These are phyloP conservation scores for Rhingia rostrata DNA, from an alignment of 2,888 invertebrate genomes.

Conservation along the genomic window DNA sequence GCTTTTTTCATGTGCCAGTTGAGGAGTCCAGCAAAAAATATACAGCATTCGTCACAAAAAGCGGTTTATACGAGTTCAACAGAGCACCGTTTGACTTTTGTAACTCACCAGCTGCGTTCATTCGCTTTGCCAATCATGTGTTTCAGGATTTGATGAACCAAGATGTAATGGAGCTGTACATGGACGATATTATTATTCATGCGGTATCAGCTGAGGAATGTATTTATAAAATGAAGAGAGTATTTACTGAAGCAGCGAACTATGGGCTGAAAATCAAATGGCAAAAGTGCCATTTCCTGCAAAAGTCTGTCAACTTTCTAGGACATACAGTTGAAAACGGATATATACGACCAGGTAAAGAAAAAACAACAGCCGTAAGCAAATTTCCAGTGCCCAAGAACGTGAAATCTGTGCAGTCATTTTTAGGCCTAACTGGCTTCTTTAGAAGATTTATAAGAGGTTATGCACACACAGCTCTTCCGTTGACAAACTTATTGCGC, in stretches of 20 bases:
- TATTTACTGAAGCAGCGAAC: slow-evolving; percentile 22
- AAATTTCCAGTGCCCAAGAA: slow-evolving; percentile 36
- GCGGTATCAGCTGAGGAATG: slow-evolving; percentile 21
- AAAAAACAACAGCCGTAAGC: too few species aligned
- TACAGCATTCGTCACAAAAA: too few species aligned
- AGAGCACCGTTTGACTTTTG: too few species aligned
- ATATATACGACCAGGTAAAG: slow-evolving; percentile 57
- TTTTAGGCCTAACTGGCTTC: slow-evolving; percentile 52
- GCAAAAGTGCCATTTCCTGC: slow-evolving; percentile 48
- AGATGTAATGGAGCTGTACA: slow-evolving; percentile 40
- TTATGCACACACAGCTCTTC: too few species aligned
- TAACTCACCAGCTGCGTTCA: slow-evolving; percentile 4
- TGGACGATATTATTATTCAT: slow-evolving; percentile 60
- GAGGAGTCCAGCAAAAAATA: too few species aligned
- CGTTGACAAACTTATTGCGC: too few species aligned
- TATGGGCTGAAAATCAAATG: slow-evolving; percentile 47
- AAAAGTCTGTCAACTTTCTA: slow-evolving; percentile 37
- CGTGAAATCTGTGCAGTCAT: slow-evolving; percentile 47
- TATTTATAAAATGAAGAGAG: neutral
- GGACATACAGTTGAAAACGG: too few species aligned
- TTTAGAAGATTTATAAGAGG: too few species aligned
- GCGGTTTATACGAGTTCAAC: too few species aligned
- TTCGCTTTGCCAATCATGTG: too few species aligned
- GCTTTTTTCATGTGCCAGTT: too few species aligned
- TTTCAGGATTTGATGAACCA: too few species aligned